These are phyloP conservation scores for Pocota personata DNA, from an alignment of 2,888 invertebrate genomes.

Conservation along the genomic window DNA sequence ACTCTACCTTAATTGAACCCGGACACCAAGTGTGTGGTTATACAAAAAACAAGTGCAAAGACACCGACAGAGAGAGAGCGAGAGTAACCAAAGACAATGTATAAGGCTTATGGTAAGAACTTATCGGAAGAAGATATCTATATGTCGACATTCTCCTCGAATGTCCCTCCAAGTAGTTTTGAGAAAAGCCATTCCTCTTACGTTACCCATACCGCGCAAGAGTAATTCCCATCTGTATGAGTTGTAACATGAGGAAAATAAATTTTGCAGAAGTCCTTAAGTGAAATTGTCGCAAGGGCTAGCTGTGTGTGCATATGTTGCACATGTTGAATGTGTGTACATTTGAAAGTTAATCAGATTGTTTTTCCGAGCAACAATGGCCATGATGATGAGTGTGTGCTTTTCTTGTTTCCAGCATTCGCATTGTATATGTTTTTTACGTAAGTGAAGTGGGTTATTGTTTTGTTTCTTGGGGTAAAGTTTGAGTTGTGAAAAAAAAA, in stretches of 20 bases:
- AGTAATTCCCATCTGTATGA: not conserved
- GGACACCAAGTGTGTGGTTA: slow-evolving; percentile 43
- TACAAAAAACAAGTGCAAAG: slow-evolving; percentile 42
- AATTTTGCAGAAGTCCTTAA: slow-evolving; percentile 36
- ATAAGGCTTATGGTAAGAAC: slow-evolving; percentile 31
- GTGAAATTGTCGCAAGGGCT: slow-evolving; percentile 23
- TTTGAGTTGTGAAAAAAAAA: not conserved
- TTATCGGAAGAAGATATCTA: slow-evolving; percentile 28
- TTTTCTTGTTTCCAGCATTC: not conserved
- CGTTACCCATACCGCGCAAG: not conserved
- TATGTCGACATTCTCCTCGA: not conserved
- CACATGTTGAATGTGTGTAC: not conserved
- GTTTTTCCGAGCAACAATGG: not conserved
- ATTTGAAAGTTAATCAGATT: slow-evolving; percentile 25
- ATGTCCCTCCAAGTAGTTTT: slow-evolving; percentile 13
- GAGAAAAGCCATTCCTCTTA: not conserved
- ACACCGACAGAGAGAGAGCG: slow-evolving; percentile 1
- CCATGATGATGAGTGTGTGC: not conserved
- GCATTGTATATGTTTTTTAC: not conserved
- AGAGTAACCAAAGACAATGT: slow-evolving; percentile 10
- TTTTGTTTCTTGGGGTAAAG: not conserved
- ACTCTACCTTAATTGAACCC: slow-evolving; percentile 54
- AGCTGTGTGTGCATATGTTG: not conserved
- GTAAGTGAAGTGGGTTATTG: not conserved
- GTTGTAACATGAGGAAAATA: slow-evolving; percentile 23